Evolutionary conservation across 1,140 invertebrate species (phyloP).

Genomic region (Sinella curviseta): DNA sequence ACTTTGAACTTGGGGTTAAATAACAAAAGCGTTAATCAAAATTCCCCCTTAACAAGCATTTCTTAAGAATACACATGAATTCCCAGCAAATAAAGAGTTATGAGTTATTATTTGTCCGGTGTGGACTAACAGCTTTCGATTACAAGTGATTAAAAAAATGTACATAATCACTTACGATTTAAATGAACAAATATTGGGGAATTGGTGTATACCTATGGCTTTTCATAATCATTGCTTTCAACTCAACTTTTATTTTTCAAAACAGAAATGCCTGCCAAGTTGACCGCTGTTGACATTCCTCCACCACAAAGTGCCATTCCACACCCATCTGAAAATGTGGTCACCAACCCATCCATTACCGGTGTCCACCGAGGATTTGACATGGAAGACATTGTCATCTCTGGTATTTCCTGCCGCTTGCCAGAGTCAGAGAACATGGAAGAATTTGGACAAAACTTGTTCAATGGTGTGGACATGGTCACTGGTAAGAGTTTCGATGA

Average conservation of each 20-base stretch:
- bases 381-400: slow-evolving; percentile 79
- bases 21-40: neutral
- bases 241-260: neutral
- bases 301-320: slow-evolving; percentile 41
- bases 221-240: neutral
- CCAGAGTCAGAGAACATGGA: slow-evolving; percentile 84
- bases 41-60: neutral
- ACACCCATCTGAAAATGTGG: neutral
- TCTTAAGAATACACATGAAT: no score
- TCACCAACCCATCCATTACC: slow-evolving; percentile 33
- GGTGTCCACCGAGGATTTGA: slow-evolving; percentile 51
- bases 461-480: slow-evolving; percentile 82
- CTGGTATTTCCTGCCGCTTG: slow-evolving; percentile 84
- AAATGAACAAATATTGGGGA: no score
- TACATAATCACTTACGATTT: no score
- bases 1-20: neutral
- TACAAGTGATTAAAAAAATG: no score
- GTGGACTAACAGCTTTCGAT: no score
- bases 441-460: slow-evolving; percentile 83
- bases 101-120: no score
- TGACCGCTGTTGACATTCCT: slow-evolving; percentile 55
- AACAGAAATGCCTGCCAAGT: slow-evolving; percentile 63
- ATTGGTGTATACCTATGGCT: no score
- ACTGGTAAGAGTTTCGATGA: no score
- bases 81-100: no score